Base-by-base conservation (phyloP, 2,113 vertebrate genomes). In the Nycticorax nycticorax region DNA sequence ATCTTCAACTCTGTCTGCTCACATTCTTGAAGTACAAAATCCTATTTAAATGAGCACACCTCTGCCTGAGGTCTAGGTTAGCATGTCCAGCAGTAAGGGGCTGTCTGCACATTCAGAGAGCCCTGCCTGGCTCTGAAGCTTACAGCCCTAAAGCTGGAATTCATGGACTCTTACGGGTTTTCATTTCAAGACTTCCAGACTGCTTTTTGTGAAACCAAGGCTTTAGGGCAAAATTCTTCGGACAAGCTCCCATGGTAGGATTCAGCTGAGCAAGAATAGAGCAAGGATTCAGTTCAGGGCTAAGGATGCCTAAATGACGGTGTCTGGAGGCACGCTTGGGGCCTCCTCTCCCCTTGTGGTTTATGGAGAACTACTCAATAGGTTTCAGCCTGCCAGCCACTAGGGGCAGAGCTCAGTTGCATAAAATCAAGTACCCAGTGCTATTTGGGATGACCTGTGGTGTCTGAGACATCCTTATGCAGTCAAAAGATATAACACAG, bases 361-460 rank as follows among this genome's bases (percentile, higher is more conserved):
- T 92, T 71, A 35, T 35, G 30, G 41, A 71, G 50, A 57, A 11
- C 5, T 48, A 10, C 28, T 56, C 63, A 66, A 26, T 6, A 45
- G 21, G 15, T 78, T 71, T 75, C 32, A 72, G 26, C 24, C n/a
- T 50, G 20, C 23, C 41, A 63, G 43, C 30, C 60, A 43, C 20
- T 4, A 14, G 4, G 6, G 3, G 1, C 24, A 68, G 13, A 64
- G 8, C 19, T 63, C 21, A 45, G 2, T 15, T 63, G 14, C 7
- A 16, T 33, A 48, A 74, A 53, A 72, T 56, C 28, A 76, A 35
- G 56, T 14, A 37, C 30, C 7, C 17, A 15, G 8, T 59, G 20
- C 5, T 79, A 33, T 47, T n/a, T 57, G 47, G 71, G 60, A 62
- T 35, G 18, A 39, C 50, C 53, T 47, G 48, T 64, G n/a, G 33